These are phyloP conservation scores for Ophioninae sp. DNA, from an alignment of 2,888 invertebrate genomes.

Conservation along the genomic window DNA sequence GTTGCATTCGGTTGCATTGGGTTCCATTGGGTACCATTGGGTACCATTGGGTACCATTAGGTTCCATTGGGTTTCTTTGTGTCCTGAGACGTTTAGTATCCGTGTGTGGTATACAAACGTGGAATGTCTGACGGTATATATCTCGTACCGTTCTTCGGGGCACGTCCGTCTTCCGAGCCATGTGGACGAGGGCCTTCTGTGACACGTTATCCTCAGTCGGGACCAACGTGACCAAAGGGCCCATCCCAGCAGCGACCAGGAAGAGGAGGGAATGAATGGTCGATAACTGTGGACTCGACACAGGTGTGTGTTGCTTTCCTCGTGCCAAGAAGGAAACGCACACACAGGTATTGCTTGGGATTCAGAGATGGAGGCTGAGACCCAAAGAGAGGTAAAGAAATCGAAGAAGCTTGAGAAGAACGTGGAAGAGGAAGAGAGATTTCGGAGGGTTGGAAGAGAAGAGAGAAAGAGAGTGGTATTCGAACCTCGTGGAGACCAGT, in stretches of 20 bases:
- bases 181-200: constrained; percentile 42
- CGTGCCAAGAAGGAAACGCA: constrained; percentile 3
- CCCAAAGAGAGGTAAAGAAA: constrained; percentile 27
- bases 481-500: constrained; percentile 45
- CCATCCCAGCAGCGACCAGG: constrained; percentile 46
- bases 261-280: constrained; percentile 56
- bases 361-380: constrained; percentile 19
- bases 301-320: constrained; percentile 7
- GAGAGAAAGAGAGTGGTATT: constrained; percentile 43
- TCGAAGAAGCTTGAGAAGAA: constrained; percentile 31
- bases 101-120: constrained; percentile 15
- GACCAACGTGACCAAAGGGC: constrained; percentile 32
- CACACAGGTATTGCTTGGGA: neutral
- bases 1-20: no score
- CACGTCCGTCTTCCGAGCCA: constrained; percentile 49
- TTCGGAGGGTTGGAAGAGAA: constrained; percentile 16
- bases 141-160: constrained; percentile 46
- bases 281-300: constrained; percentile 23
- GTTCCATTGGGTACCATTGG: no score
- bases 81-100: neutral
- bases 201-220: constrained; percentile 50
- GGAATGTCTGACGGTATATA: constrained; percentile 22
- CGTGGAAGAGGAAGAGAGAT: constrained; percentile 18
- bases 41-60: no score
- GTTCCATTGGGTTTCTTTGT: neutral